phyloP scores from a whole-genome alignment of 2,888 invertebrate species.

The Mechanitis messenoides region DNA sequence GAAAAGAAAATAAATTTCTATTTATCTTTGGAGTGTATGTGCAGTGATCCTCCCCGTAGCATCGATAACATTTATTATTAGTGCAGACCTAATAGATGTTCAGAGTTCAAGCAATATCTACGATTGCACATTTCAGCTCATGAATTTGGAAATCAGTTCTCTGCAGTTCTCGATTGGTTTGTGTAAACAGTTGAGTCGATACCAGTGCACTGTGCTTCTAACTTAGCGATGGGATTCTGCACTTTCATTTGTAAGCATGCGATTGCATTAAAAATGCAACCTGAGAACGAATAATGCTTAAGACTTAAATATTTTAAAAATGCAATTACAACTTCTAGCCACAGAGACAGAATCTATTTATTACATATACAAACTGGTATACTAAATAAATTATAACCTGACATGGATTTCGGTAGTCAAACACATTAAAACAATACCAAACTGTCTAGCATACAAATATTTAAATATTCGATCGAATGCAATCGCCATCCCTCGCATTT shows the following conservation, averaged over 20 bases:
- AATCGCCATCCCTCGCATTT: conserved; percentile 21
- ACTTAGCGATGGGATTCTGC: conserved; percentile 2
- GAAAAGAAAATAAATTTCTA: no score
- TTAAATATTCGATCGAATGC: conserved; percentile 16
- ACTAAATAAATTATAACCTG: background rate
- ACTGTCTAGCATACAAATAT: conserved; percentile 16
- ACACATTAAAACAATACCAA: conserved; percentile 10
- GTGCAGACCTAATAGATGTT: conserved; percentile 6
- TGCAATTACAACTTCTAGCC: background rate
- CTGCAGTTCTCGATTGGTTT: conserved; percentile 24
- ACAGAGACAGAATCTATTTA: no score
- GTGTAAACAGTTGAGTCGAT: conserved; percentile 24
- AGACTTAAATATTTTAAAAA: background rate
- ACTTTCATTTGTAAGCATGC: conserved; percentile 11
- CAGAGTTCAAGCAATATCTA: conserved; percentile 36
- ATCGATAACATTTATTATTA: conserved; percentile 9
- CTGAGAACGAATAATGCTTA: background rate
- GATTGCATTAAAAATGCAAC: conserved; percentile 4
- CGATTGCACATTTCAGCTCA: conserved; percentile 47
- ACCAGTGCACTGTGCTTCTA: conserved; percentile 8
- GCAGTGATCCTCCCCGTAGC: background rate
- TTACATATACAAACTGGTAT: background rate
- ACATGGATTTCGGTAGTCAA: no score
- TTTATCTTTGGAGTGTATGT: no score
- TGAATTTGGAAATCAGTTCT: conserved; percentile 41